Conservation (phyloP, 2,797 vertebrate species). For the Sebastes matsubarae region DNA sequence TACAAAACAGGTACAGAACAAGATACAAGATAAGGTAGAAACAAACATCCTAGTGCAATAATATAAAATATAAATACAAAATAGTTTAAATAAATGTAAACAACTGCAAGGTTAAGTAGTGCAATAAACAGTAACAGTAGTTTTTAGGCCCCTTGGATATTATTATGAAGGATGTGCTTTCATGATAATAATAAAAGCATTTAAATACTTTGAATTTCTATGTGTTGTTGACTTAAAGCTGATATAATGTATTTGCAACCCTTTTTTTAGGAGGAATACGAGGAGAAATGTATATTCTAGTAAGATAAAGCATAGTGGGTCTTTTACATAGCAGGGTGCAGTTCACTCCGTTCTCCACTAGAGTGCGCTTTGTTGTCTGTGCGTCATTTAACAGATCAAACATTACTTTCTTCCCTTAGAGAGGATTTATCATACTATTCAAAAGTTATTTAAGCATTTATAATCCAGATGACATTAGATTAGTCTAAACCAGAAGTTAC, state of each 20-base stretch:
- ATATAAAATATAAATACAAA: no score
- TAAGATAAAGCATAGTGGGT: neutral
- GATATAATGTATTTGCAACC: neutral
- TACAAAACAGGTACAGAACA: no score
- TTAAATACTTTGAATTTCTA: no score
- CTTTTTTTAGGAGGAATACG: neutral
- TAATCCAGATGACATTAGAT: neutral
- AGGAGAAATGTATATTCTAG: neutral
- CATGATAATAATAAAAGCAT: no score
- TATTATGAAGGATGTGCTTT: no score
- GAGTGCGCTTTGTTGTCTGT: neutral
- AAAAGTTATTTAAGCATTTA: neutral
- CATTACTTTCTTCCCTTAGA: neutral
- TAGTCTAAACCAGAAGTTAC: neutral
- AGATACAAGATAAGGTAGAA: no score
- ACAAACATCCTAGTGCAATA: no score
- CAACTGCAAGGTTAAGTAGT: neutral
- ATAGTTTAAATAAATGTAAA: neutral
- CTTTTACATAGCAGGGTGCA: neutral
- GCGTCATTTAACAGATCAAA: neutral
- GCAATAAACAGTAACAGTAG: neutral
- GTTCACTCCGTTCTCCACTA: neutral
- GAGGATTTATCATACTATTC: neutral
- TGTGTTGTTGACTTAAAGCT: no score
- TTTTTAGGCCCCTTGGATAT: no score